Evolutionary conservation across 2,797 vertebrate species (phyloP), one percentile per base, ranked within the genome.

Genomic region (Enteromius radiatus): DNA sequence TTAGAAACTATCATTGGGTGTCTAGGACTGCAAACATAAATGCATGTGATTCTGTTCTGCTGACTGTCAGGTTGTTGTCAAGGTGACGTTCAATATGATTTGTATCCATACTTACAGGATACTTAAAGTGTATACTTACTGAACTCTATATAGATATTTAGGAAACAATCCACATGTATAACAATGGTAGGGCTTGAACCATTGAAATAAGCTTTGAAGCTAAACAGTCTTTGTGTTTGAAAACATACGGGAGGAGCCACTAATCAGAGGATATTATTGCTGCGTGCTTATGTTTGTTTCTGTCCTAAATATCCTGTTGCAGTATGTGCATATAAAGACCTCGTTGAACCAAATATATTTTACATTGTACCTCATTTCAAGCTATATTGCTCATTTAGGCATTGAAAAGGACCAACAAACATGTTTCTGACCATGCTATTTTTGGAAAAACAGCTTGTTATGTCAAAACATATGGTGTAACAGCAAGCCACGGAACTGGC

Each of bases 341-440:
- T 69, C 43, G 17, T 6, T 73, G 19, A 36, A 31, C 47, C 14
- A 17, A 33, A 33, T 12, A 3, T 75, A 5, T 75, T 38, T 23
- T 52, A 33, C 1, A 17, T 52, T 56, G 49, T 59, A 76, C 8
- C 33, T 59, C 73, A 41, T 75, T 75, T 75, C 71, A 41, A 75
- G n/a, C 33, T 75, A 8, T 26, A 38, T 76, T 41, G n/a, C 52
- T 59, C 54, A 26, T 59, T 54, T 54, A 36, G 31, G 43, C 43
- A 15, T 71, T 74, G 70, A 52, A 74, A 54, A 74, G n/a, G 70
- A 23, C 70, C 70, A 54, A 36, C 47, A 54, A 15, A 52, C 52
- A 52, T 54, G 31, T 52, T 74, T 74, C 47, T 36, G 6, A 19
- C 21, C 28, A 15, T 74, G 28, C 47, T 74, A 54, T 74, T 74